Base-by-base conservation (phyloP, 2,888 invertebrate genomes). In the Therioaphis trifolii region DNA sequence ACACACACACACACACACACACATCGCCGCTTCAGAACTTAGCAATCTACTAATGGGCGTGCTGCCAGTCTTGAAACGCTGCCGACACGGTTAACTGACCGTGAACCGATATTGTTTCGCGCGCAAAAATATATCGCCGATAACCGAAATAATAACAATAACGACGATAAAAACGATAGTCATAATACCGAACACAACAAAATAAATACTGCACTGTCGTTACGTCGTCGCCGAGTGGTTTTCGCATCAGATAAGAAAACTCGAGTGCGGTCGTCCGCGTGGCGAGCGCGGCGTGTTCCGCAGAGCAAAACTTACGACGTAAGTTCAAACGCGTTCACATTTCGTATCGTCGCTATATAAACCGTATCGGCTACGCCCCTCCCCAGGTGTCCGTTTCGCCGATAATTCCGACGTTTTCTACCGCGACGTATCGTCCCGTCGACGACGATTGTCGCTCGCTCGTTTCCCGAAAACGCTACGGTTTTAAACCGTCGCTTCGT, bases 51-150 rank as follows among this genome's bases (percentile, higher is more conserved):
- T 21, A 27, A 46, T 63, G 76, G 76, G 76, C 76, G 5, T 14
- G 14, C 29, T 63, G 76, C 76, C 76, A 76, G 46, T 76, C 29
- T 76, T n/a, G 43, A 46, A 35, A 63, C 27, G 46, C n/a, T 29
- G 18, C 43, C 27, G 14, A 27, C n/a, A 24, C 46, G 46, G 76
- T 76, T 76, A 76, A 76, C 76, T 76, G 76, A 76, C 76, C 63
- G 76, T 76, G 46, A 76, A 76, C 76, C 76, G 76, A 46, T 76
- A 75, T 75, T 58, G 40, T 58, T 75, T 75, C 27, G 24, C 18
- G 9, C 52, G 24, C 15, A 43, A 35, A 55, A 58, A 55, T 55
- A 58, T 58, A 75, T 43, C 21, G 18, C 55, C 21, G 55, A 75
- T 72, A 76, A 27, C 61, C n/a, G 18, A 46, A 46, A 71, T 27